phyloP scores from a whole-genome alignment of 2,113 vertebrate species.

The Phalacrocorax aristotelis region DNA sequence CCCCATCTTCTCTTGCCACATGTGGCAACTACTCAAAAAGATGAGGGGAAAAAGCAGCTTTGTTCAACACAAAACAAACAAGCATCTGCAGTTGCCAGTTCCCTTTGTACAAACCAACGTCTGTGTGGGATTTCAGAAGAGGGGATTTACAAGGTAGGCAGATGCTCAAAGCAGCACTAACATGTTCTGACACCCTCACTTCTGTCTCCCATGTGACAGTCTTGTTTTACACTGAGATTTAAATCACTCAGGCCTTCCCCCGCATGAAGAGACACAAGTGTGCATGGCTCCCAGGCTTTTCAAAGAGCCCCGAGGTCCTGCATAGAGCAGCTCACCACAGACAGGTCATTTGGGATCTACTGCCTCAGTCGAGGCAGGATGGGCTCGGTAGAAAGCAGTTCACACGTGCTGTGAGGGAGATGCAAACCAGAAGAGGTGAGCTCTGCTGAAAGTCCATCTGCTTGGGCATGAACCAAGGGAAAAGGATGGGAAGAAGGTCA shows the following conservation, averaged over 20 bases:
- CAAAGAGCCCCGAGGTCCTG: background rate
- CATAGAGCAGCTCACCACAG: background rate
- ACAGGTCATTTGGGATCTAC: background rate
- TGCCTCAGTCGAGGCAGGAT: fast-evolving
- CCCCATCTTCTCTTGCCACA: background rate
- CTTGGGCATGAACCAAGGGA: background rate
- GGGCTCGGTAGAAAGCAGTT: fast-evolving
- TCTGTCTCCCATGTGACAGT: background rate
- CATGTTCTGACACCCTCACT: background rate
- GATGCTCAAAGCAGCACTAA: background rate
- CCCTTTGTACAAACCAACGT: background rate
- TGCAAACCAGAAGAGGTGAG: background rate
- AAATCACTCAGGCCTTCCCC: background rate
- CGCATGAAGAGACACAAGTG: fast-evolving
- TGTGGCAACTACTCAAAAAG: background rate
- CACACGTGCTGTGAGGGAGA: fast-evolving
- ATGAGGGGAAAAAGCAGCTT: background rate
- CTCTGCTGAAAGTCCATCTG: background rate
- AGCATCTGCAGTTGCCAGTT: background rate
- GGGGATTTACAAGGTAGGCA: background rate
- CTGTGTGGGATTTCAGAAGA: background rate
- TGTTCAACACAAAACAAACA: background rate
- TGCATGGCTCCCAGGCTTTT: background rate
- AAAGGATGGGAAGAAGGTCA: background rate
- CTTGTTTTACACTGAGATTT: background rate